These are phyloP conservation scores for Acrobasis consociella DNA, from an alignment of 2,888 invertebrate species.

Conservation along the genomic window DNA sequence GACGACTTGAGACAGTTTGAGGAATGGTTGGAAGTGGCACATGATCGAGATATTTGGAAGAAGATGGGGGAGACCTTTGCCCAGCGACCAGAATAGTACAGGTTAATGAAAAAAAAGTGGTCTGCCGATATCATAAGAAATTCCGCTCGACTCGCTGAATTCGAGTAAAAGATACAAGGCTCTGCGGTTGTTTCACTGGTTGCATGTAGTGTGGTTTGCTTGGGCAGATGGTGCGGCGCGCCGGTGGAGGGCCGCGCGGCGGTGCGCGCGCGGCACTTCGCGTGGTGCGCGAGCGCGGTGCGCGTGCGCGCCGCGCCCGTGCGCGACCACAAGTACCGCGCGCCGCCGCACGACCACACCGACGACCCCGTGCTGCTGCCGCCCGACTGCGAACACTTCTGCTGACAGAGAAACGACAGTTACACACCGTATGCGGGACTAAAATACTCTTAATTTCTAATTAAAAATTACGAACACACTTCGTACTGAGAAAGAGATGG, in stretches of 20 bases:
- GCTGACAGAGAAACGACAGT: not conserved
- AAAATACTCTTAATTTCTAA: too few species aligned
- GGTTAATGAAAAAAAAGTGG: too few species aligned
- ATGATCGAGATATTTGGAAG: too few species aligned
- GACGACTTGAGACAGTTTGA: too few species aligned
- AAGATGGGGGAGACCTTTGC: too few species aligned
- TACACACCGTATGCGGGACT: too few species aligned
- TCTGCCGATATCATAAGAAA: too few species aligned
- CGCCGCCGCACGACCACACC: constrained; percentile 47
- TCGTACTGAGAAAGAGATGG: too few species aligned
- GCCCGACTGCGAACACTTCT: not conserved
- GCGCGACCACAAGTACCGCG: constrained; percentile 43
- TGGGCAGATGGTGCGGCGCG: constrained; percentile 34
- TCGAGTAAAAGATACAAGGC: not conserved
- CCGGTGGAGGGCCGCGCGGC: constrained; percentile 38
- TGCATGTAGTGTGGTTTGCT: not conserved
- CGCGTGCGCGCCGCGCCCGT: constrained; percentile 41
- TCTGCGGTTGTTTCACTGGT: not conserved
- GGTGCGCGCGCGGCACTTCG: constrained; percentile 31
- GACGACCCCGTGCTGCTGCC: constrained; percentile 45
- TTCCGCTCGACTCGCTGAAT: too few species aligned
- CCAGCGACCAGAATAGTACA: too few species aligned
- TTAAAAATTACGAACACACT: too few species aligned
- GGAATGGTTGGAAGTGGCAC: too few species aligned
- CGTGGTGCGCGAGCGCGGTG: constrained; percentile 43